Evolutionary conservation across 2,113 vertebrate genomes (phyloP).

Genomic region (Oryctolagus cuniculus): DNA sequence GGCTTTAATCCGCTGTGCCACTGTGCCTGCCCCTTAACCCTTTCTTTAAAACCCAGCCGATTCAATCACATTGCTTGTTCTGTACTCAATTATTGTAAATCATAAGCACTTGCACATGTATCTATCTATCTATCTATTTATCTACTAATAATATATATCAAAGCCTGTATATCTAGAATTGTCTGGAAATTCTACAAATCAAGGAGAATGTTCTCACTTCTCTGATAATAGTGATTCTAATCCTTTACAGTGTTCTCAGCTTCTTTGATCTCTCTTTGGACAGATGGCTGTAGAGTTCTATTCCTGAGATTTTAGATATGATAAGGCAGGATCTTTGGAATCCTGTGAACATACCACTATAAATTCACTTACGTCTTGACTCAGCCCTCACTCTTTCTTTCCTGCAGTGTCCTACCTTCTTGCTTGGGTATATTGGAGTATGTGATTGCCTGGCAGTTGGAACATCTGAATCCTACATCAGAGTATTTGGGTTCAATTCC

Average conservation of each 20-base stretch:
- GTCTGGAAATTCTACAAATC: background rate
- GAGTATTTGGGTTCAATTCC: too few relatives aligned
- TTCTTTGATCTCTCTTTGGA: background rate
- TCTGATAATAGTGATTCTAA: background rate
- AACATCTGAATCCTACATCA: too few relatives aligned
- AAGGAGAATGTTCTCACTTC: background rate
- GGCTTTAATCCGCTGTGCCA: too few relatives aligned
- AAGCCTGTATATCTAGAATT: background rate
- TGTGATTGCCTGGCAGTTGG: too few relatives aligned
- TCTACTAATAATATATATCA: background rate
- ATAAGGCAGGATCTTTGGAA: background rate
- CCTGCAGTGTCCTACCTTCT: background rate
- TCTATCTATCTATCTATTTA: too few relatives aligned
- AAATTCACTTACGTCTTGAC: background rate
- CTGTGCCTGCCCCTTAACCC: too few relatives aligned
- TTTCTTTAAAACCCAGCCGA: background rate
- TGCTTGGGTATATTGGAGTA: too few relatives aligned
- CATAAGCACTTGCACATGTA: background rate
- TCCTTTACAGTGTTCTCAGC: background rate
- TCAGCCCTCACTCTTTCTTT: background rate
- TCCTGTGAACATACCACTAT: background rate
- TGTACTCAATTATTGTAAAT: background rate
- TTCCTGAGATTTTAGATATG: background rate
- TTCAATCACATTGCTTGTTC: background rate
- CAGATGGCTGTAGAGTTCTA: background rate